Percentiles rank a stretch among this genome's conserved stretches.
Conservation (phyloP, 2,797 vertebrate species). For the Harpagifer antarcticus region DNA sequence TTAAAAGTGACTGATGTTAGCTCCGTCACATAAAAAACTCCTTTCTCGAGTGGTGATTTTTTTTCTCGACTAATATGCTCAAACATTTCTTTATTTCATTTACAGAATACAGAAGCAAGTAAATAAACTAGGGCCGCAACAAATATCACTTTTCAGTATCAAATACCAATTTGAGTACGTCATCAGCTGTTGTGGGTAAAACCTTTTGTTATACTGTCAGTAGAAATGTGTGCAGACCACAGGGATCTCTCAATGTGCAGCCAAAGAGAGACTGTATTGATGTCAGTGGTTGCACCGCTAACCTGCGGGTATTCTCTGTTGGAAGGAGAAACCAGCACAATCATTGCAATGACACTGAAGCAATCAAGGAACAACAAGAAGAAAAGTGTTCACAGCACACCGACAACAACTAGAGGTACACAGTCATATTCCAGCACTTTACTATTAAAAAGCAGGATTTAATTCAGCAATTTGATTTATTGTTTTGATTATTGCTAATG, state of each 20-base stretch:
- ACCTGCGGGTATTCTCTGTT: constrained; percentile 36
- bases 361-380: constrained; percentile 57
- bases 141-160: not conserved
- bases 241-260: constrained; percentile 15
- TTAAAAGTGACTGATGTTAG: constrained; percentile 22
- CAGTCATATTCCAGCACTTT: not conserved
- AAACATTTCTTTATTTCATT: not conserved
- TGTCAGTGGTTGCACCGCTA: constrained; percentile 45
- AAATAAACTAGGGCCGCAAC: not conserved
- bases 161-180: constrained; percentile 3
- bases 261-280: constrained; percentile 32
- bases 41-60: not conserved
- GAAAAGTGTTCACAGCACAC: constrained; percentile 12
- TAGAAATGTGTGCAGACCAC: constrained; percentile 16
- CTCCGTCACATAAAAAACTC: constrained; percentile 13
- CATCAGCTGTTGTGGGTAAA: constrained; percentile 21
- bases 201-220: not conserved
- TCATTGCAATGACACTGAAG: constrained; percentile 37
- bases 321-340: constrained; percentile 42
- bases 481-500: not conserved
- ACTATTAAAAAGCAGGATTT: not conserved
- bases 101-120: not conserved
- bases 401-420: constrained; percentile 1
- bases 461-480: not conserved
- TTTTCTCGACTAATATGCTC: constrained; percentile 2